Evolutionary conservation across 2,113 vertebrate species (phyloP).

Genomic region (Gymnogyps californianus): DNA sequence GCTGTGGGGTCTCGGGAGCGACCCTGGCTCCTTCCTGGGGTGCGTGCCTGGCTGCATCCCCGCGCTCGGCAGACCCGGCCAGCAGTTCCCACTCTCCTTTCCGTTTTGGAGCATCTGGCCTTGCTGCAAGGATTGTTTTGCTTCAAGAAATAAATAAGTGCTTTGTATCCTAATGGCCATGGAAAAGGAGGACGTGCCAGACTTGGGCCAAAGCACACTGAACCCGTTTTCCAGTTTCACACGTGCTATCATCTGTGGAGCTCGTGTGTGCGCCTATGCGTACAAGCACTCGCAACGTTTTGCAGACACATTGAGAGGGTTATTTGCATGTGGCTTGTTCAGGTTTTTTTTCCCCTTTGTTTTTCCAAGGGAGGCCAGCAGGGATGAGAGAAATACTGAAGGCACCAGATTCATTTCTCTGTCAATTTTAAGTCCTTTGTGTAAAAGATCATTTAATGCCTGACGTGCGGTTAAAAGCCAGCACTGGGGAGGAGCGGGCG

Average conservation of each 20-base stretch:
- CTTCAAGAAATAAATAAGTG: neutral
- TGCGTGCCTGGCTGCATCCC: neutral
- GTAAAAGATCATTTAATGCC: neutral
- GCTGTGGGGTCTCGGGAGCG: neutral
- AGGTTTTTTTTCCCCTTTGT: neutral
- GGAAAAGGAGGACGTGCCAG: neutral
- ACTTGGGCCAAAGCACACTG: neutral
- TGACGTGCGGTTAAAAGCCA: neutral
- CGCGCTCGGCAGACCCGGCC: accelerated
- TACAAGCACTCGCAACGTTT: neutral
- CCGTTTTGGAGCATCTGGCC: neutral
- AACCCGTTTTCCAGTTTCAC: neutral
- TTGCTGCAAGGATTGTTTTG: slow-evolving; percentile 7
- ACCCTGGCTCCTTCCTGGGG: neutral
- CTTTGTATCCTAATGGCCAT: neutral
- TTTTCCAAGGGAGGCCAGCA: neutral
- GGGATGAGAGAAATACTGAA: neutral
- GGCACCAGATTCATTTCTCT: neutral
- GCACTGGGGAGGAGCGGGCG: neutral
- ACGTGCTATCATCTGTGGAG: neutral
- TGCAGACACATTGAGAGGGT: neutral
- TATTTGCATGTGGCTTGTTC: neutral
- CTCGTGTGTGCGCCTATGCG: neutral
- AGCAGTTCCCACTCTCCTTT: neutral
- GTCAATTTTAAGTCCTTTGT: neutral